Conservation (phyloP, 2,797 vertebrate species). For the Xenopus petersii region DNA sequence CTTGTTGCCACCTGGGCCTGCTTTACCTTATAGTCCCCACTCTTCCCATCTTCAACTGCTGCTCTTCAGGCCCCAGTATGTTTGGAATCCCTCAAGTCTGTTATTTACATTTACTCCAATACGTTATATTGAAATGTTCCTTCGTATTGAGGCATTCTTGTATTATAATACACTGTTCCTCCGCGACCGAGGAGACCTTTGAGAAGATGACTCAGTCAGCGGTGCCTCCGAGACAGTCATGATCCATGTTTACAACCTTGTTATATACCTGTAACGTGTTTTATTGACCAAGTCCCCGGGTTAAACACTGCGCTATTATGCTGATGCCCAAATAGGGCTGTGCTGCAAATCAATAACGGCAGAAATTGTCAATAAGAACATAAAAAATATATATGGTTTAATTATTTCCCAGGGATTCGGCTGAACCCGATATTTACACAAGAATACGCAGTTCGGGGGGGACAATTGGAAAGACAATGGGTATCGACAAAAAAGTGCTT, state of each 20-base stretch:
- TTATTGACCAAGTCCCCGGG: constrained; percentile 42
- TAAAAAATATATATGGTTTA: constrained; percentile 30
- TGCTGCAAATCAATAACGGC: constrained; percentile 24
- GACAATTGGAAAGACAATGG: too few species aligned
- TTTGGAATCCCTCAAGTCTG: too few species aligned
- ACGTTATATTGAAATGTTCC: too few species aligned
- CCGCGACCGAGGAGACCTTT: neutral
- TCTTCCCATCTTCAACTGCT: too few species aligned
- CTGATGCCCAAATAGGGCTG: constrained; percentile 8
- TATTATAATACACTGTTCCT: neutral
- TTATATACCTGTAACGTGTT: constrained; percentile 30
- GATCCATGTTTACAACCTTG: constrained; percentile 35
- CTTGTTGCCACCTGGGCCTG: too few species aligned
- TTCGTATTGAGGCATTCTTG: too few species aligned
- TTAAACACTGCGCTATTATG: constrained; percentile 33
- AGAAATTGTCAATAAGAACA: constrained; percentile 29
- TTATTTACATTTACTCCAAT: too few species aligned
- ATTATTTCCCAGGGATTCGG: neutral
- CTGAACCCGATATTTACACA: too few species aligned
- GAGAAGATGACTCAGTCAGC: neutral
- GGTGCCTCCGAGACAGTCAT: constrained; percentile 7
- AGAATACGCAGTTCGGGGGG: too few species aligned
- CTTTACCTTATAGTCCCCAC: too few species aligned
- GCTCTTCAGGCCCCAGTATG: too few species aligned
- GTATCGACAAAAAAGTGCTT: too few species aligned